A percentile compares a stretch with the other conserved stretches of the same genome.
These are phyloP conservation scores for Gymnoscelis rufifasciata DNA, from an alignment of 2,888 invertebrate species.

Conservation along the genomic window DNA sequence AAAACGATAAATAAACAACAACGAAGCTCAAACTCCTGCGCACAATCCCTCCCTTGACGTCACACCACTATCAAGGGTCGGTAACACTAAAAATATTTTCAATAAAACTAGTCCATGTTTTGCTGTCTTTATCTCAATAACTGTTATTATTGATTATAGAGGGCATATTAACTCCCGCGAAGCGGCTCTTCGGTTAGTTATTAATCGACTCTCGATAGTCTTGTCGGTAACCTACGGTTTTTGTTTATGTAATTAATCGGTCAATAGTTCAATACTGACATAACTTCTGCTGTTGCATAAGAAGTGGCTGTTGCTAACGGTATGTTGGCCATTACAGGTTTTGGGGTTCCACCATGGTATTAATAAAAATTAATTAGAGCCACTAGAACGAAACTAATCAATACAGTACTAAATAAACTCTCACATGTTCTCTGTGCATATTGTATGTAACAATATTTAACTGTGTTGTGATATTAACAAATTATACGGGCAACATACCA, in stretches of 20 bases:
- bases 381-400: too few species aligned
- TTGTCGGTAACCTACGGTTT: constrained; percentile 26
- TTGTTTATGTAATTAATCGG: constrained; percentile 9
- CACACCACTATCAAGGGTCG: constrained; percentile 22
- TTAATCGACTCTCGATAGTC: too few species aligned
- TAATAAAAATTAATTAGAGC: too few species aligned
- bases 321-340: neutral
- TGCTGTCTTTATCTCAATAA: constrained; percentile 36
- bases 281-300: constrained; percentile 12
- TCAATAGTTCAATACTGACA: constrained; percentile 15
- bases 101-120: constrained; percentile 26
- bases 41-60: constrained; percentile 35
- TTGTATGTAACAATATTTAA: too few species aligned
- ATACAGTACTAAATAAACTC: too few species aligned
- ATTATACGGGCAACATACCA: too few species aligned
- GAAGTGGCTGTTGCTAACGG: constrained; percentile 8
- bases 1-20: constrained; percentile 1
- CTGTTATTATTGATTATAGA: constrained; percentile 23
- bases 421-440: too few species aligned
- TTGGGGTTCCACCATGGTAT: too few species aligned
- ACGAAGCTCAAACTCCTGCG: neutral
- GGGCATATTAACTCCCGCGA: constrained; percentile 33
- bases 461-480: too few species aligned
- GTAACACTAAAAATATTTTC: constrained; percentile 16
- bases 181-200: constrained; percentile 34